A percentile compares a stretch with the other conserved stretches of the same genome.
These are phyloP conservation scores for Melanostigma gelatinosum DNA, from an alignment of 2,113 vertebrate genomes.

Conservation along the genomic window DNA sequence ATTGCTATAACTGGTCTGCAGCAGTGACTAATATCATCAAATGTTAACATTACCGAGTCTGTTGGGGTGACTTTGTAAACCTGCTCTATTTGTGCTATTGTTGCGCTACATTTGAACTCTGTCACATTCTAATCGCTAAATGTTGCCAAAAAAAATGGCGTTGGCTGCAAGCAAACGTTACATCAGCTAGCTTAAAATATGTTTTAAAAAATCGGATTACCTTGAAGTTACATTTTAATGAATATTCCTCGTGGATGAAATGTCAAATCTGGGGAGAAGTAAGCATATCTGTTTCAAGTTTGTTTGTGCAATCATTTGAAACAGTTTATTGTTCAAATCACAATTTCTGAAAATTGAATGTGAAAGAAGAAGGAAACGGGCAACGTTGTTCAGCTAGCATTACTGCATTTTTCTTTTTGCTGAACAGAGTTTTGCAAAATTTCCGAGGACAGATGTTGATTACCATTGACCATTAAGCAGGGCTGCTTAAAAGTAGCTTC, in stretches of 20 bases:
- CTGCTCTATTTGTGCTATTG: not conserved
- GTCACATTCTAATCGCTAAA: not conserved
- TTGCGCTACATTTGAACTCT: no score
- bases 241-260: not conserved
- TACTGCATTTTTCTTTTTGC: not conserved
- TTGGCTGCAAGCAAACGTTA: not conserved
- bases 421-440: not conserved
- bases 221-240: not conserved
- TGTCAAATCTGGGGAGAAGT: not conserved
- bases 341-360: not conserved
- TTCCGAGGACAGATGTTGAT: not conserved
- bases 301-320: not conserved
- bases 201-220: not conserved
- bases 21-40: no score
- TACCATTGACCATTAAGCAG: not conserved
- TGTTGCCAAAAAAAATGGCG: not conserved
- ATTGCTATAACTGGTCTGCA: not conserved
- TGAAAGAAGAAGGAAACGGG: not conserved
- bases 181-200: not conserved
- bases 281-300: not conserved
- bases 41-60: not conserved
- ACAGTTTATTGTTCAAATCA: not conserved
- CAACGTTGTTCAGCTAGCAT: not conserved
- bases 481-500: not conserved
- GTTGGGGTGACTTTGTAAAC: not conserved